Evolutionary conservation across 64 coral and sea anemone genomes (phyloP), one percentile per base, ranked within the genome.

Genomic region (Montipora efflorescens): DNA sequence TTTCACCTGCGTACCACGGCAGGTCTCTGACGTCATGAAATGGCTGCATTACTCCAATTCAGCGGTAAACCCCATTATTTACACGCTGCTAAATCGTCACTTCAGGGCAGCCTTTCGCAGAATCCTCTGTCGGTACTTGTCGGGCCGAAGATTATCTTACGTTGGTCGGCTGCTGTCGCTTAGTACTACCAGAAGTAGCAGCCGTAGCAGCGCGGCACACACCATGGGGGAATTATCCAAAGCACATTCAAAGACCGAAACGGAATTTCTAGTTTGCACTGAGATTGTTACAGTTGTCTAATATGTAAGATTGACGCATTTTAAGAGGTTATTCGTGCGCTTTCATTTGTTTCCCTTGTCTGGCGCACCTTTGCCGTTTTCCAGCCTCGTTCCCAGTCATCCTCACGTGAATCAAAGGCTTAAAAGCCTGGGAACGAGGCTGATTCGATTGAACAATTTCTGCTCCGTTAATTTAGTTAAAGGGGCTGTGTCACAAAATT

Each of bases 31-130:
- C n/a, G 55, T 83, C 4, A 84, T 94, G 14, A 97, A 97, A 74
- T 97, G 95, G 95, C 95, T 97, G 8, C 92, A 94, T 91, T 97
- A 97, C 77, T 97, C 95, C 6, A 97, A 97, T 76, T 97, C 95
- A n/a, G 82, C 93, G 22, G 85, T 97, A 57, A 96, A 97, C 47
- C 95, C 95, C 1, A 91, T 97, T 25, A 97, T 97, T 11, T 97
- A 97, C 43, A 94, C 95, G 3, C 67, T 94, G 22, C 75, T 97
- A 9, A 97, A 97, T 77, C 82, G 95, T 21, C 52, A 89, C 20
- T 97, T 97, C 67, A 82, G 95, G 22, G 83, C 94, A 7, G 95
- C 95, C 1, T 97, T 97, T 67, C 83, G 83, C 49, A 86, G 90
- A 23, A 92, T 97, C 51, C 80, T 97, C 19, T 97, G 95, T 59